Percentiles rank a stretch among this genome's conserved stretches.
Conservation (phyloP, 35 echinoderm and acorn worm species). For the Strongylocentrotus purpuratus region DNA sequence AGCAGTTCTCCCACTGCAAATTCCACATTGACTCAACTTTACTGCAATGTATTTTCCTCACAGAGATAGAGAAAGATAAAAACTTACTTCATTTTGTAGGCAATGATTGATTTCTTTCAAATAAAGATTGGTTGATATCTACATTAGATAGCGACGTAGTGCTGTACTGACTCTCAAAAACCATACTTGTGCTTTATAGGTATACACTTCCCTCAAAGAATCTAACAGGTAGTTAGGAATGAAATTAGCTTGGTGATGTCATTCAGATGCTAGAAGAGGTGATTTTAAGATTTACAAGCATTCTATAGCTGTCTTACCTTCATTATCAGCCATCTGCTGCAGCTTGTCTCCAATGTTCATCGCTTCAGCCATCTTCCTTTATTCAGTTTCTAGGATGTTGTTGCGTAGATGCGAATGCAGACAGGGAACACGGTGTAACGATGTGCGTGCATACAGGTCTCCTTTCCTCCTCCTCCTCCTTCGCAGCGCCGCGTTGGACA, state of each 20-base stretch:
- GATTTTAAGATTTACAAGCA: background rate
- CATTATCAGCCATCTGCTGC: background rate
- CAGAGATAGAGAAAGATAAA: background rate
- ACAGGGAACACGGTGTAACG: background rate
- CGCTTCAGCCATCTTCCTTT: conserved; percentile 49
- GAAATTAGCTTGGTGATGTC: background rate
- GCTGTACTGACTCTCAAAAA: background rate
- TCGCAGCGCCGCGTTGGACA: background rate
- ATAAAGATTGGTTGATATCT: background rate
- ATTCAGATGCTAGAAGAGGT: background rate
- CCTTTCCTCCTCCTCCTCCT: conserved; percentile 21
- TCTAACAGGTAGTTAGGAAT: background rate
- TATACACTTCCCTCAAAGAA: background rate
- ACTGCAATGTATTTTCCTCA: background rate
- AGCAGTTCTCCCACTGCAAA: background rate
- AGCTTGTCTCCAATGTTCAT: conserved; percentile 30
- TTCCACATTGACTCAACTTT: background rate
- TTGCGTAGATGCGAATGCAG: background rate
- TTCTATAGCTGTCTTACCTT: conserved; percentile 6
- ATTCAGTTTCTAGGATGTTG: background rate
- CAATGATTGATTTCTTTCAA: background rate
- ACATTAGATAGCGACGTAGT: background rate
- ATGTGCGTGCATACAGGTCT: background rate
- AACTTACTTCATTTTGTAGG: background rate
- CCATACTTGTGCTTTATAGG: background rate